These are phyloP conservation scores for Polyploca ridens DNA, from an alignment of 2,888 invertebrate genomes.

Conservation along the genomic window DNA sequence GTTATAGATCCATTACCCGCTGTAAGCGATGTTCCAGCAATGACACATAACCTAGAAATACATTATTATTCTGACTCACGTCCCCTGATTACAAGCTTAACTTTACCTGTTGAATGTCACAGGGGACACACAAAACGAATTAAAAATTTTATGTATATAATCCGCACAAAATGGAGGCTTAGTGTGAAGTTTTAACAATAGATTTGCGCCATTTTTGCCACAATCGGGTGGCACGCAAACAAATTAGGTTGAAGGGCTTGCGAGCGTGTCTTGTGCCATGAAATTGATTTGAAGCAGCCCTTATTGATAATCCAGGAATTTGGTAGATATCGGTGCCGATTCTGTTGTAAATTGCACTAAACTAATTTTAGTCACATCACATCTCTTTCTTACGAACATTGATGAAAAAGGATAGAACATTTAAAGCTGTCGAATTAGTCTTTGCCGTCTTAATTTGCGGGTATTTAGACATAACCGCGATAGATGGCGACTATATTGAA, in stretches of 20 bases:
- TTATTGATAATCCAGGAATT: background rate
- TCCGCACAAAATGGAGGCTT: constrained; percentile 1
- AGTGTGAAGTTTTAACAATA: constrained; percentile 1
- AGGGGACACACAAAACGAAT: background rate
- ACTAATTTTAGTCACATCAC: too few species aligned
- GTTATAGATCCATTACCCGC: too few species aligned
- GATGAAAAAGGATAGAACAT: too few species aligned
- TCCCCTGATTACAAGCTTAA: background rate
- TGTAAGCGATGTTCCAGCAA: too few species aligned
- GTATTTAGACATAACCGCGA: too few species aligned
- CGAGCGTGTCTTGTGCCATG: constrained; percentile 1
- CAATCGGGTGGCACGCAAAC: constrained; percentile 2
- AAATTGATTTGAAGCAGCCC: constrained; percentile 1
- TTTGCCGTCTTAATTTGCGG: too few species aligned
- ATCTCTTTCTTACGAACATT: too few species aligned
- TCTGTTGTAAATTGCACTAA: too few species aligned
- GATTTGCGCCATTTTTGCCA: background rate
- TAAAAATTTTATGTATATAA: constrained; percentile 1
- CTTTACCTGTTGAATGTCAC: background rate
- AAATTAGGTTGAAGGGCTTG: constrained; percentile 3
- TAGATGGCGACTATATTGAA: too few species aligned
- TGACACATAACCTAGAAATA: too few species aligned
- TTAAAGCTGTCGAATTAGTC: too few species aligned
- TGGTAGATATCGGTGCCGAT: too few species aligned
- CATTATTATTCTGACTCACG: background rate